These are phyloP conservation scores for Lepidochrysops patricia DNA, from an alignment of 2,888 invertebrate species.

Conservation along the genomic window DNA sequence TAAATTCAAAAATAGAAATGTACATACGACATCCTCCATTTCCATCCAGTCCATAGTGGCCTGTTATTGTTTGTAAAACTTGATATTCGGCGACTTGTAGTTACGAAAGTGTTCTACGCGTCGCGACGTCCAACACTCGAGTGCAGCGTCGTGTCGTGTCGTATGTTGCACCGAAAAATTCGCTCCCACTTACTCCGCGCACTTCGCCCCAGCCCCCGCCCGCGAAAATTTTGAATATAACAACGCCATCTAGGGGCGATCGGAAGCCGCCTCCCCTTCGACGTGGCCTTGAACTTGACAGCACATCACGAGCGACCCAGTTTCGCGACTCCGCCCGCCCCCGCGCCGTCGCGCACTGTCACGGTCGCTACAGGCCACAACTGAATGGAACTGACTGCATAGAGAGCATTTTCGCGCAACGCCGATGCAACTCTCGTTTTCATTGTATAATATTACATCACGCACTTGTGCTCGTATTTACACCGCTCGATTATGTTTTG, in stretches of 20 bases:
- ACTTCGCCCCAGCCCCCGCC: slow-evolving; percentile 47
- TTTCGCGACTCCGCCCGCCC: slow-evolving; percentile 47
- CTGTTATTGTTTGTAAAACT: slow-evolving; percentile 48
- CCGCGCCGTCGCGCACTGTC: slow-evolving; percentile 49
- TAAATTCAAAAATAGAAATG: slow-evolving; percentile 23
- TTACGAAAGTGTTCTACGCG: slow-evolving; percentile 63
- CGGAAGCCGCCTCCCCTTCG: slow-evolving; percentile 42
- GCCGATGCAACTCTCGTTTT: slow-evolving; percentile 52
- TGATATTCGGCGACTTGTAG: slow-evolving; percentile 45
- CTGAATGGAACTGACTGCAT: slow-evolving; percentile 55
- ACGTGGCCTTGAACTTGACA: slow-evolving; percentile 72
- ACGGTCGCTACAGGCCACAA: slow-evolving; percentile 50
- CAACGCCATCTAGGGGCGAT: slow-evolving; percentile 68
- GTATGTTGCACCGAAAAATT: slow-evolving; percentile 70
- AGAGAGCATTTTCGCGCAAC: slow-evolving; percentile 51
- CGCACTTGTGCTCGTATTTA: slow-evolving; percentile 38
- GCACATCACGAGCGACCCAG: slow-evolving; percentile 63
- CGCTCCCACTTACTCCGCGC: slow-evolving; percentile 59
- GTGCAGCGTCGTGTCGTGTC: slow-evolving; percentile 65
- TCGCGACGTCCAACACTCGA: slow-evolving; percentile 69
- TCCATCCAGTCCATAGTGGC: slow-evolving; percentile 71
- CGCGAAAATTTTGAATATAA: slow-evolving; percentile 55
- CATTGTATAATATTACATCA: slow-evolving; percentile 52
- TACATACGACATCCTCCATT: slow-evolving; percentile 70
- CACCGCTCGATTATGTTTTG: slow-evolving; percentile 36